phyloP scores from a whole-genome alignment of 2,888 invertebrate genomes.

The Patella pellucida region DNA sequence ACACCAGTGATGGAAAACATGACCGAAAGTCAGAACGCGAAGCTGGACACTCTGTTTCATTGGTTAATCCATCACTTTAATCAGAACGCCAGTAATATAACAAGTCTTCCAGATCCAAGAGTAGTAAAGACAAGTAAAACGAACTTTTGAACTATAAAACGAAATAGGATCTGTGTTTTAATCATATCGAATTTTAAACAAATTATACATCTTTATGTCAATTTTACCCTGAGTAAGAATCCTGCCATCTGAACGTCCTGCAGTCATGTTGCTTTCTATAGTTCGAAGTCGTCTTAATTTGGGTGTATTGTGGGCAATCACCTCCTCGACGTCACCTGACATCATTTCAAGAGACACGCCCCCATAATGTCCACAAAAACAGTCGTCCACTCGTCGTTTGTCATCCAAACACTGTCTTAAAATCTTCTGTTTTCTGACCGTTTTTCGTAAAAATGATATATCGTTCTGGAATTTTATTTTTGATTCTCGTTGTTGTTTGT shows the following conservation, averaged over 20 bases:
- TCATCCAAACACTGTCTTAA: background rate
- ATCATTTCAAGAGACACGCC: background rate
- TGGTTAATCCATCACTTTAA: too few species aligned
- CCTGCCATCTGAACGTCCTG: background rate
- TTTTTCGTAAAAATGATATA: background rate
- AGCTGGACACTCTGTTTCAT: too few species aligned
- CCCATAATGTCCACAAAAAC: background rate
- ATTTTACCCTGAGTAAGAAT: background rate
- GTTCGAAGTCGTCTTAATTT: background rate
- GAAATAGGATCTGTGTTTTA: too few species aligned
- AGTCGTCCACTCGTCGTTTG: background rate
- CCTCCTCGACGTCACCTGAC: background rate
- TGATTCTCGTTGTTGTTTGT: background rate
- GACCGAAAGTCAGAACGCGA: too few species aligned
- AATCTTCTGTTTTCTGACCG: background rate
- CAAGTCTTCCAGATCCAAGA: too few species aligned
- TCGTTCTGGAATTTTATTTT: background rate
- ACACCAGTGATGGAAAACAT: too few species aligned
- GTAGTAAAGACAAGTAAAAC: too few species aligned
- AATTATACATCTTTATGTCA: too few species aligned
- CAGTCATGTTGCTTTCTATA: background rate
- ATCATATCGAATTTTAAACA: too few species aligned
- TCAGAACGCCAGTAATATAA: too few species aligned
- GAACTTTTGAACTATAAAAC: too few species aligned
- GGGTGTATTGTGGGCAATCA: background rate